A percentile compares a stretch with the other conserved stretches of the same genome.
These are phyloP conservation scores for Hylaeus volcanicus DNA, from an alignment of 1,140 invertebrate species.

Conservation along the genomic window DNA sequence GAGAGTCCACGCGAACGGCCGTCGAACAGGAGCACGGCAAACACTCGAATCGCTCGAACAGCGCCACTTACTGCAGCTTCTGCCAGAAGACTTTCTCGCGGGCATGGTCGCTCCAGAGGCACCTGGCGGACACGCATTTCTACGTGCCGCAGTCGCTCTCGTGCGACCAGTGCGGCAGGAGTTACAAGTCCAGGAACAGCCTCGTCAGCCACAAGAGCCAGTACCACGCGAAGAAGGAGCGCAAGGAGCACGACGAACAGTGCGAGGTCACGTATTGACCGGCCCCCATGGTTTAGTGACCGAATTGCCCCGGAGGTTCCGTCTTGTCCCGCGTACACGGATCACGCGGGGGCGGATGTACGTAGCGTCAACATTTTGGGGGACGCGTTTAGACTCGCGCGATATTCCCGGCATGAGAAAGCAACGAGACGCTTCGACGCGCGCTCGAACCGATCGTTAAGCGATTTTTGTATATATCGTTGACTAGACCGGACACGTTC, in stretches of 20 bases:
- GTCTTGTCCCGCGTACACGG: not conserved
- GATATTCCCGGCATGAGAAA: conserved; percentile 16
- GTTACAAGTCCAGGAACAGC: conserved; percentile 81
- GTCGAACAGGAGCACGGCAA: conserved; percentile 50
- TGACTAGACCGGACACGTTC: not conserved
- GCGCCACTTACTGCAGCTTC: conserved; percentile 77
- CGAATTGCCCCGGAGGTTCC: conserved; percentile 19
- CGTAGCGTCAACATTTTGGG: no score
- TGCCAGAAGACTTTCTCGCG: conserved; percentile 81
- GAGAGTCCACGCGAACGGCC: conserved; percentile 13
- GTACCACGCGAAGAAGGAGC: conserved; percentile 78
- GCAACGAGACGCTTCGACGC: not conserved
- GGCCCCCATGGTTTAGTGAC: conserved; percentile 22
- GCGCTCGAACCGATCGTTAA: not conserved
- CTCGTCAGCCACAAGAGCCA: conserved; percentile 82
- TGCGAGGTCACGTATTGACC: conserved; percentile 66
- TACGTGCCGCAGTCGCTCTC: conserved; percentile 80
- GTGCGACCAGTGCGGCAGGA: conserved; percentile 80
- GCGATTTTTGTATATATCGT: not conserved
- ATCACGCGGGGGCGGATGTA: no score
- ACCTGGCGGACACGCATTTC: conserved; percentile 81
- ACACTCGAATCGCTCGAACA: conserved; percentile 41
- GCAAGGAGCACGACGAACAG: conserved; percentile 66
- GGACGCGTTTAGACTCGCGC: no score
- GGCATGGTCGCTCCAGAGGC: conserved; percentile 81